A percentile compares a stretch with the other conserved stretches of the same genome.
Evolutionary conservation across 2,888 invertebrate genomes (phyloP).

Genomic region (Lacanobia oleracea): DNA sequence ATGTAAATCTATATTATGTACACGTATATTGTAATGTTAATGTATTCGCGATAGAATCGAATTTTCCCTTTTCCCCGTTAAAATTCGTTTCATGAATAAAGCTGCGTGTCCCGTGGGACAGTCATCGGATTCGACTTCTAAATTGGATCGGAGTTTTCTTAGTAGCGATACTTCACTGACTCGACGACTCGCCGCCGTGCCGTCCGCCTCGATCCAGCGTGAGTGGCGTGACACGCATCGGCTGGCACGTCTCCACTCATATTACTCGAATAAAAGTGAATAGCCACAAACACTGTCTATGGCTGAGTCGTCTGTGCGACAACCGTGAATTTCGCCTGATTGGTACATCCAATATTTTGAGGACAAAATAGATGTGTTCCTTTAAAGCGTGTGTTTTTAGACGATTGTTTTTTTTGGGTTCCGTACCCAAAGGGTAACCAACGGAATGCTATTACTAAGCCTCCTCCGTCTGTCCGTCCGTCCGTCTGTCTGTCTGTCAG

Average conservation of each 20-base stretch:
- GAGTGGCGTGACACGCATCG: constrained; percentile 67
- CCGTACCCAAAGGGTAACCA: no score
- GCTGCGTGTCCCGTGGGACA: constrained; percentile 81
- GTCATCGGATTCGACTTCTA: constrained; percentile 83
- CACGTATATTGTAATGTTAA: constrained; percentile 61
- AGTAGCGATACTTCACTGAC: constrained; percentile 78
- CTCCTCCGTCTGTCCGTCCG: no score
- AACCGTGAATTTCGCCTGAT: constrained; percentile 62
- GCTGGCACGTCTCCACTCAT: constrained; percentile 57
- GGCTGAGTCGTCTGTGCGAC: constrained; percentile 41
- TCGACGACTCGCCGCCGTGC: constrained; percentile 50
- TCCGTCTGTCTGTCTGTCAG: no score
- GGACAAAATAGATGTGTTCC: background rate
- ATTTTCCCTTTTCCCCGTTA: constrained; percentile 76
- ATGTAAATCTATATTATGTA: constrained; percentile 41
- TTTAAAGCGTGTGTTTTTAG: constrained; percentile 18
- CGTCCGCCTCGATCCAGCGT: constrained; percentile 71
- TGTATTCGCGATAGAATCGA: constrained; percentile 74
- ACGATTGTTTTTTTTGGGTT: constrained; percentile 2
- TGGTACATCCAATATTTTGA: constrained; percentile 50
- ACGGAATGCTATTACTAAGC: no score
- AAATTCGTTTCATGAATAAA: constrained; percentile 85
- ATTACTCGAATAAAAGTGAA: constrained; percentile 59
- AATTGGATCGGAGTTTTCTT: constrained; percentile 85
- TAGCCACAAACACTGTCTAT: constrained; percentile 49